These are phyloP conservation scores for Thalassarche chlororhynchos DNA, from an alignment of 2,113 vertebrate genomes.

Conservation along the genomic window DNA sequence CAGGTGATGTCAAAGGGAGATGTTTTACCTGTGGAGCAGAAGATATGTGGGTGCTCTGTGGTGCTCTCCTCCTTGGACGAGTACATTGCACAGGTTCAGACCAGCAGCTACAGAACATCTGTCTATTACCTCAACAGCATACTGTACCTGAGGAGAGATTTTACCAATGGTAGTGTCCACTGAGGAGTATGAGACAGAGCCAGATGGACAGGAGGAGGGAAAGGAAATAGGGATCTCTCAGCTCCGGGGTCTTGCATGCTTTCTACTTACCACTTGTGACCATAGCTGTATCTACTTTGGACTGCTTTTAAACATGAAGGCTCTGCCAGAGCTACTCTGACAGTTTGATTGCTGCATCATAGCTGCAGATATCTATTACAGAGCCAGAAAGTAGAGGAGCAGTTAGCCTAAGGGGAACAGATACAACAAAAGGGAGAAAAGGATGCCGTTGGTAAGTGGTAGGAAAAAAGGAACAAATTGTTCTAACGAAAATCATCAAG, in stretches of 20 bases:
- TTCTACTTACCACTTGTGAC: neutral
- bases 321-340: neutral
- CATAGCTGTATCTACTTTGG: neutral
- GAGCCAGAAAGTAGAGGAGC: neutral
- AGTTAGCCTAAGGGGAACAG: neutral
- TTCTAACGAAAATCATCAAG: neutral
- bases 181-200: neutral
- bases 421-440: neutral
- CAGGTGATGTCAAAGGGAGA: neutral
- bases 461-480: neutral
- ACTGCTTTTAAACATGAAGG: neutral
- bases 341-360: neutral
- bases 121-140: neutral
- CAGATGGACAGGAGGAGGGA: neutral
- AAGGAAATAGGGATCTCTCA: neutral
- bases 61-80: neutral
- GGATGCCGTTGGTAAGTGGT: neutral
- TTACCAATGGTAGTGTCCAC: neutral
- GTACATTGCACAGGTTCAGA: neutral
- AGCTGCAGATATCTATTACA: neutral
- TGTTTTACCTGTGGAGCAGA: neutral
- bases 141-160: neutral
- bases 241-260: neutral
- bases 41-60: neutral
- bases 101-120: neutral